Conservation (phyloP, 2,113 vertebrate species). For the Pterocles orientalis region DNA sequence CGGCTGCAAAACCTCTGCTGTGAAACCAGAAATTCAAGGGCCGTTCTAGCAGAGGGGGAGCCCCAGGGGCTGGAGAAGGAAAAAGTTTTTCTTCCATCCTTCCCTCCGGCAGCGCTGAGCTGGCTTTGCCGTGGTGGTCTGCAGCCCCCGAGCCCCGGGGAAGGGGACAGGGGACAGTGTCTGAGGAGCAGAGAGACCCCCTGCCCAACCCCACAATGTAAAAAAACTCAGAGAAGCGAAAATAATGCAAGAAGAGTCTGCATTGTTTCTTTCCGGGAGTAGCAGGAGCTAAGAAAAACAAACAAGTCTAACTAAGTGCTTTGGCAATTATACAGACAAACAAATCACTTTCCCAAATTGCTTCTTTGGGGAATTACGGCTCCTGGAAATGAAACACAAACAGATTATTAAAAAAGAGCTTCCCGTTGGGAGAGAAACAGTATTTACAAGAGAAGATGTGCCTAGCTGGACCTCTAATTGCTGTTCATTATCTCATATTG, state of each 20-base stretch:
- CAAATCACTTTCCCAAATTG: constrained; percentile 92
- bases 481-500: constrained; percentile 98
- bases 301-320: constrained; percentile 81
- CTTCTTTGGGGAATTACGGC: constrained; percentile 91
- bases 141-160: too few species aligned
- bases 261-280: constrained; percentile 25
- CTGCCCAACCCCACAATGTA: accelerated
- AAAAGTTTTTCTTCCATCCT: too few species aligned
- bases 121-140: too few species aligned
- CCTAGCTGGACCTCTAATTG: constrained; percentile 95
- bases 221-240: background rate
- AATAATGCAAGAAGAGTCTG: background rate
- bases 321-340: constrained; percentile 89
- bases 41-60: too few species aligned
- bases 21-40: too few species aligned
- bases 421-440: constrained; percentile 88
- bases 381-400: constrained; percentile 95
- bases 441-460: constrained; percentile 93
- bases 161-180: too few species aligned
- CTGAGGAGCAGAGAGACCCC: background rate
- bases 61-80: too few species aligned
- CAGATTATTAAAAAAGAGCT: constrained; percentile 94
- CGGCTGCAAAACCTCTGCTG: too few species aligned
- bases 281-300: constrained; percentile 75
- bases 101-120: too few species aligned